A percentile compares a stretch with the other conserved stretches of the same genome.
Conservation (phyloP, 2,888 invertebrate genomes). For the Cyclophora albipunctata region DNA sequence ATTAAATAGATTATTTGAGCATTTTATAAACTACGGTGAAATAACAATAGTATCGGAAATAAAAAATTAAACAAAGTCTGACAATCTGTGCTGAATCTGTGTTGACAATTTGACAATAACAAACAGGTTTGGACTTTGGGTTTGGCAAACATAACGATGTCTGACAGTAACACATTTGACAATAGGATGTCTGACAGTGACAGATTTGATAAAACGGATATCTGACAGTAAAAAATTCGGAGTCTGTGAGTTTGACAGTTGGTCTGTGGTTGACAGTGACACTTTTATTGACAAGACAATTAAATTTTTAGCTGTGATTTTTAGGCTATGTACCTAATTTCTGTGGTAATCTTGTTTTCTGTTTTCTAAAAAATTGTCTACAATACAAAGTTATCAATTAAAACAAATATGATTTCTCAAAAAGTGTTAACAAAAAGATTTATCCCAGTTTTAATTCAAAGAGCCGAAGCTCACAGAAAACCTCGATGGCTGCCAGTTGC, state of each 20-base stretch:
- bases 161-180: no score
- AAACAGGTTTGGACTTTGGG: slow-evolving; percentile 1
- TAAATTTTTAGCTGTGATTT: no score
- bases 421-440: slow-evolving; percentile 43
- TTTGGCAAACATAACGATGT: no score
- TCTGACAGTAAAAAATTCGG: no score
- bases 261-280: no score
- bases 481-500: slow-evolving; percentile 88
- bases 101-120: not conserved
- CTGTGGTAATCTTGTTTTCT: not conserved
- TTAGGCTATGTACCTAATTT: no score
- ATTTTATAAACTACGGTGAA: no score
- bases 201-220: no score
- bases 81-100: no score
- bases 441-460: slow-evolving; percentile 49
- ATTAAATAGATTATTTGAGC: not conserved
- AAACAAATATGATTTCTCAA: slow-evolving; percentile 30
- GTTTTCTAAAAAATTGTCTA: not conserved
- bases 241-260: no score
- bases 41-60: not conserved
- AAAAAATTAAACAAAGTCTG: not conserved
- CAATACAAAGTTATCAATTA: not conserved
- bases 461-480: slow-evolving; percentile 75
- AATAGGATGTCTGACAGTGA: no score
- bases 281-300: no score